These are phyloP conservation scores for Crematogaster levior DNA, from an alignment of 2,888 invertebrate species.

Conservation along the genomic window DNA sequence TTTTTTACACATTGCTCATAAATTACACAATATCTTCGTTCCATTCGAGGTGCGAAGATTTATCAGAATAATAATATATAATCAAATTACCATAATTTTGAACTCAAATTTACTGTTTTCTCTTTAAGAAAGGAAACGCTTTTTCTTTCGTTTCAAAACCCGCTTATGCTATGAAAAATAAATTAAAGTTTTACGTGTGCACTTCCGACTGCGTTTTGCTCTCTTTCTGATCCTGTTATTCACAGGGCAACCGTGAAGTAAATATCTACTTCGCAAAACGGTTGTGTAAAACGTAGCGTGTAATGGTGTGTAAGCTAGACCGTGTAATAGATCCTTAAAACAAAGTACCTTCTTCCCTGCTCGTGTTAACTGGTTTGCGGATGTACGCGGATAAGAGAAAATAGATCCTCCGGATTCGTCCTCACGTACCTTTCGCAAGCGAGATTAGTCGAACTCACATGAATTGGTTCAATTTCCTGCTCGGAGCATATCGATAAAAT, in stretches of 20 bases:
- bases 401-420: conserved; percentile 8
- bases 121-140: neutral
- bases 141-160: neutral
- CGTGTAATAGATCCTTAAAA: conserved; percentile 49
- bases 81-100: neutral
- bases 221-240: neutral
- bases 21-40: neutral
- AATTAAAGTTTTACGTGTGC: conserved; percentile 7
- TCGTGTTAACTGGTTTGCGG: conserved; percentile 34
- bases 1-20: neutral
- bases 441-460: conserved; percentile 36
- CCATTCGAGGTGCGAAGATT: neutral
- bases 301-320: conserved; percentile 38
- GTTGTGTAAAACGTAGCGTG: conserved; percentile 12
- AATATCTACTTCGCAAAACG: neutral
- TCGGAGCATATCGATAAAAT: conserved; percentile 39
- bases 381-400: conserved; percentile 11
- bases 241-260: neutral
- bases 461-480: conserved; percentile 44
- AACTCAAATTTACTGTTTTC: neutral
- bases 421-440: neutral
- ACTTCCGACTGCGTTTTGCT: neutral
- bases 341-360: conserved; percentile 33
- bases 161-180: neutral
- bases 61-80: neutral